A percentile compares a stretch with the other conserved stretches of the same genome.
phyloP scores from a whole-genome alignment of 2,797 vertebrate species.

The Cirrhinus molitorella region DNA sequence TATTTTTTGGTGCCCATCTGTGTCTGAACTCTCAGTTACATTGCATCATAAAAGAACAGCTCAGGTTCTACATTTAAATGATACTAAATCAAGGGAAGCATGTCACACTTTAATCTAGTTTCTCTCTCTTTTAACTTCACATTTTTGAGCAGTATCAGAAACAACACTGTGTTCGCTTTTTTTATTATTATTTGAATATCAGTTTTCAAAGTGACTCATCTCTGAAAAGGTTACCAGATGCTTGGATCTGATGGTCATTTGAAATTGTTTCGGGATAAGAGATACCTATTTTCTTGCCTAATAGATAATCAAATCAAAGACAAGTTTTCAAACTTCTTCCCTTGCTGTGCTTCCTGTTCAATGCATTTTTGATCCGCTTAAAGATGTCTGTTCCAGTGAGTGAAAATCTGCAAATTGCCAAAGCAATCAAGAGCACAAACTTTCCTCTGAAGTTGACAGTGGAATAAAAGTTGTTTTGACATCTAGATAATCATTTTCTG shows the following conservation, averaged over 20 bases:
- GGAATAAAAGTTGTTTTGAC: constrained; percentile 44
- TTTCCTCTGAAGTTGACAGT: constrained; percentile 40
- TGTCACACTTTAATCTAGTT: constrained; percentile 68
- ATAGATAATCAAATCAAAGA: constrained; percentile 42
- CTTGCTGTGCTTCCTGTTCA: neutral
- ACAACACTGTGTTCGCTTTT: constrained; percentile 41
- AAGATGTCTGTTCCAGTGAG: constrained; percentile 29
- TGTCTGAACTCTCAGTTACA: constrained; percentile 72
- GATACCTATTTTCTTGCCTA: constrained; percentile 24
- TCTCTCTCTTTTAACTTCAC: constrained; percentile 39
- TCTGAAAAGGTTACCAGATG: constrained; percentile 51
- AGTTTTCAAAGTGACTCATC: constrained; percentile 39
- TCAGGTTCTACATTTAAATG: constrained; percentile 65
- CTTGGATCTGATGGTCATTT: constrained; percentile 38
- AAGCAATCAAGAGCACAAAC: constrained; percentile 43
- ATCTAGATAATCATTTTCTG: constrained; percentile 50
- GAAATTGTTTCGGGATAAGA: constrained; percentile 38
- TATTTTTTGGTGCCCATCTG: constrained; percentile 67
- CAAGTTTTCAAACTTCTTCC: constrained; percentile 22
- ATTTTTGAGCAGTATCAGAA: constrained; percentile 50
- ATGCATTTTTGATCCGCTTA: constrained; percentile 45
- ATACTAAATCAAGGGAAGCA: constrained; percentile 66
- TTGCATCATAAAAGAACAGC: constrained; percentile 64
- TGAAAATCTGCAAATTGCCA: constrained; percentile 43
- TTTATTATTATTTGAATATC: constrained; percentile 25